Conservation (phyloP, 2,797 vertebrate species). For the Microchirus variegatus region DNA sequence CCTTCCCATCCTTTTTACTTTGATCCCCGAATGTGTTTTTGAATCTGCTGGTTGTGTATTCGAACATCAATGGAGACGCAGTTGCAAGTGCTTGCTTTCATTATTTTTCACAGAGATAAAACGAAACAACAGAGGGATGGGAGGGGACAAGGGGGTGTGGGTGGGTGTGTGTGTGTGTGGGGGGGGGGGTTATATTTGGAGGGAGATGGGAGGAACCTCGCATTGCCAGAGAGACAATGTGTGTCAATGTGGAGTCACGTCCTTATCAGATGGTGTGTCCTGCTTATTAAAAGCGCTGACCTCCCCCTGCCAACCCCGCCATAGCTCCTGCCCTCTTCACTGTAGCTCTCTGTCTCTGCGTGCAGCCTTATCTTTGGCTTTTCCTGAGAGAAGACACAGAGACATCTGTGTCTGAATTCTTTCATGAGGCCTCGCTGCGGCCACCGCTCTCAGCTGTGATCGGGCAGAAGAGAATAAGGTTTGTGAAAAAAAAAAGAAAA, state of each 20-base stretch:
- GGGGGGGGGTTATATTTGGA: no score
- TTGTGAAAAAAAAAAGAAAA: no score
- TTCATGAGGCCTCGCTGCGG: constrained; percentile 1
- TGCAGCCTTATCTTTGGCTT: constrained; percentile 24
- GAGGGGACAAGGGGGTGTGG: constrained; percentile 39
- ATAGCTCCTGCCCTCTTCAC: constrained; percentile 11
- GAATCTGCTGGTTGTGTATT: constrained; percentile 93
- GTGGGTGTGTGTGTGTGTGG: background rate
- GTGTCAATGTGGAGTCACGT: constrained; percentile 78
- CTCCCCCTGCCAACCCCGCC: constrained; percentile 18
- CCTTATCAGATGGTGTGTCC: constrained; percentile 82
- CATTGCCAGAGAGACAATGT: constrained; percentile 78
- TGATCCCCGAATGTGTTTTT: constrained; percentile 91
- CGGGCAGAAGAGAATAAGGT: no score
- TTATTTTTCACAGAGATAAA: constrained; percentile 94
- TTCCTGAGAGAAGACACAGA: constrained; percentile 10
- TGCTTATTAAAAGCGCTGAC: constrained; percentile 80
- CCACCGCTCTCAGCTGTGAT: background rate
- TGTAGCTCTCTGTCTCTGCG: constrained; percentile 28
- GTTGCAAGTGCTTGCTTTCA: constrained; percentile 91
- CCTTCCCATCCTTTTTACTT: constrained; percentile 79
- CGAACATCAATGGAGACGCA: constrained; percentile 91
- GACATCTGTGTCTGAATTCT: background rate
- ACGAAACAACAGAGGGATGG: constrained; percentile 77
- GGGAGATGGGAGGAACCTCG: constrained; percentile 43